Evolutionary conservation across 2,113 vertebrate species (phyloP), one percentile per base, ranked within the genome.

Genomic region (Catharus minimus): DNA sequence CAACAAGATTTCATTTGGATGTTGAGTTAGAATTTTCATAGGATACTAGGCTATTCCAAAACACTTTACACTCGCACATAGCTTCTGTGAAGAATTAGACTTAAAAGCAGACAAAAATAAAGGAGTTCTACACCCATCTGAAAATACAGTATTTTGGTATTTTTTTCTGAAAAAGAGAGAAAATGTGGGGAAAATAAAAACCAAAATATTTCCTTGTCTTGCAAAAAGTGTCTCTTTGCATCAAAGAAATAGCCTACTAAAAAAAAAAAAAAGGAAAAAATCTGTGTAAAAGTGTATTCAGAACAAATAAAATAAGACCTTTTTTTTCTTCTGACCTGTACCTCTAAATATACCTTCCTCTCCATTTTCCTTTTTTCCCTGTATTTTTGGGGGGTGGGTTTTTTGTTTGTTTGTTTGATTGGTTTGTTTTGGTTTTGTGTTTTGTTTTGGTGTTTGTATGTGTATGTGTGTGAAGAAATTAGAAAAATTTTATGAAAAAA

Each of bases 221-320:
- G n/a, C 2, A n/a, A 60, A 47, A 6, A 30, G 2, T 1, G 3
- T 53, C 13, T 75, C 56, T 89, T 69, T 67, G 2, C 9, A 38
- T 36, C 52, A 52, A 71, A 47, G 6, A 56, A 75, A 64, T 13
- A 72, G 0, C 5, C 15, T 28, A 1, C 13, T 8, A 75, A 71
- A 16, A 15, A 46, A 26, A 26, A 26, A 10, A 14, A 2, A 8
- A 41, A 79, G 9, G 82, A 92, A 76, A 60, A 60, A 71, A 28
- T 43, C 5, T 33, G 3, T 46, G 11, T 64, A 79, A 88, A 82
- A 56, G 3, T 3, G 61, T 41, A 24, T 11, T 65, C 5, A 64
- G 41, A 64, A 65, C 61, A 3, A 52, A 60, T 47, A 53, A 62
- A 46, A 6, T 0, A 10, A 9, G 0, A 12, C 0, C 0, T 1